Conservation (phyloP, 2,888 invertebrate species). For the Pediacus dermestoides region DNA sequence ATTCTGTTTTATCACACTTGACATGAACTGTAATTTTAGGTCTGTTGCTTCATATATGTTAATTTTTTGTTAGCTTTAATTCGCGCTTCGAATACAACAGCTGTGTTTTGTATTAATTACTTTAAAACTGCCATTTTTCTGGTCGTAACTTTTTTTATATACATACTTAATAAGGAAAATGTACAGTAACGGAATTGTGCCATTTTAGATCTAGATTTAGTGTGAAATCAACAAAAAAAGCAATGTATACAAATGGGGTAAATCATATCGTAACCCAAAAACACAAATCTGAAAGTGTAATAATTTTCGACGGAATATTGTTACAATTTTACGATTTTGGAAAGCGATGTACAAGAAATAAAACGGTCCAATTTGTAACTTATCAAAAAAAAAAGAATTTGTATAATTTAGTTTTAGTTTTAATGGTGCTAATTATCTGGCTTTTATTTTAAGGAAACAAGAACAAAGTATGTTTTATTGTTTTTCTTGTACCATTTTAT, state of each 20-base stretch:
- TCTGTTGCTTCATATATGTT: constrained; percentile 25
- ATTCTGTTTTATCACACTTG: constrained; percentile 19
- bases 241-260: constrained; percentile 11
- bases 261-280: too few species aligned
- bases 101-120: constrained; percentile 28
- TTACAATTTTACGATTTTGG: too few species aligned
- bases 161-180: constrained; percentile 36
- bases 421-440: constrained; percentile 43
- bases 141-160: constrained; percentile 42
- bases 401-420: constrained; percentile 30
- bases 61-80: constrained; percentile 27
- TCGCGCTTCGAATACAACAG: constrained; percentile 35
- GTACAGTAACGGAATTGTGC: constrained; percentile 45
- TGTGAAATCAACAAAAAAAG: constrained; percentile 15
- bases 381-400: constrained; percentile 24
- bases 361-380: constrained; percentile 31
- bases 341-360: constrained; percentile 26
- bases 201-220: constrained; percentile 44
- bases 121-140: constrained; percentile 45
- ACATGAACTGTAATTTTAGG: constrained; percentile 30
- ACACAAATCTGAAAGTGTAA: too few species aligned
- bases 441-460: constrained; percentile 11
- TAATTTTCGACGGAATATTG: too few species aligned
- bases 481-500: constrained; percentile 8
- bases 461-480: constrained; percentile 10